These are phyloP conservation scores for Eristalis pertinax DNA, from an alignment of 2,888 invertebrate genomes.

Conservation along the genomic window DNA sequence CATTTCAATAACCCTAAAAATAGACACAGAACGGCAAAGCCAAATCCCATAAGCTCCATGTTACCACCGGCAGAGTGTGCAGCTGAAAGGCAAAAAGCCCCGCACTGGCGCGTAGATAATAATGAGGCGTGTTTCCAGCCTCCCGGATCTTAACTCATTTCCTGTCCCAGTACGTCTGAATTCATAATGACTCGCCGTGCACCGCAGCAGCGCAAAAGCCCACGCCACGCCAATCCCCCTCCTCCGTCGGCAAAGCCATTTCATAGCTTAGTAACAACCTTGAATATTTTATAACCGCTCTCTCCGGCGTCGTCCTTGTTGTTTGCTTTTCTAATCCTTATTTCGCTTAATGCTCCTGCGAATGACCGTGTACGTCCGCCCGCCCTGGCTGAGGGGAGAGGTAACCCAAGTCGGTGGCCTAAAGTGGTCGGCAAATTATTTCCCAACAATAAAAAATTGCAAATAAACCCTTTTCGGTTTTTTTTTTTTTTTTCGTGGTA, in stretches of 20 bases:
- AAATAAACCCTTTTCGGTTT: conserved; percentile 63
- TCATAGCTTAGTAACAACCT: conserved; percentile 68
- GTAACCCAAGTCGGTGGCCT: conserved; percentile 17
- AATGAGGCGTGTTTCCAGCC: conserved; percentile 35
- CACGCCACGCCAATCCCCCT: not conserved
- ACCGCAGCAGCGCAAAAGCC: conserved; percentile 10
- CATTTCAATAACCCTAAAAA: conserved; percentile 28
- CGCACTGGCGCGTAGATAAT: conserved; percentile 17
- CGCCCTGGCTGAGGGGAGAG: not conserved
- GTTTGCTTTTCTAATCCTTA: conserved; percentile 48
- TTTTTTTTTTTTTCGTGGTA: conserved; percentile 51
- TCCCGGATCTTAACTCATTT: conserved; percentile 66
- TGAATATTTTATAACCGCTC: conserved; percentile 65
- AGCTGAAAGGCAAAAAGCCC: not conserved
- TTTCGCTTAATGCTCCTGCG: conserved; percentile 35
- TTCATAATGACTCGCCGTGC: conserved; percentile 64
- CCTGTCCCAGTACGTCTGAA: conserved; percentile 66
- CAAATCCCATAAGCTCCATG: conserved; percentile 12
- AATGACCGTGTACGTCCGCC: conserved; percentile 28
- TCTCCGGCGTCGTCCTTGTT: conserved; percentile 23
- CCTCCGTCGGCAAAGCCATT: conserved; percentile 31
- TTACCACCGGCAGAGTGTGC: not conserved
- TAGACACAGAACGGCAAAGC: not conserved
- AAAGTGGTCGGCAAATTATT: conserved; percentile 64
- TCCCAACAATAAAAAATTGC: conserved; percentile 61